Evolutionary conservation across 2,113 vertebrate genomes (phyloP), one percentile per base, ranked within the genome.

Genomic region (Boleophthalmus pectinirostris): DNA sequence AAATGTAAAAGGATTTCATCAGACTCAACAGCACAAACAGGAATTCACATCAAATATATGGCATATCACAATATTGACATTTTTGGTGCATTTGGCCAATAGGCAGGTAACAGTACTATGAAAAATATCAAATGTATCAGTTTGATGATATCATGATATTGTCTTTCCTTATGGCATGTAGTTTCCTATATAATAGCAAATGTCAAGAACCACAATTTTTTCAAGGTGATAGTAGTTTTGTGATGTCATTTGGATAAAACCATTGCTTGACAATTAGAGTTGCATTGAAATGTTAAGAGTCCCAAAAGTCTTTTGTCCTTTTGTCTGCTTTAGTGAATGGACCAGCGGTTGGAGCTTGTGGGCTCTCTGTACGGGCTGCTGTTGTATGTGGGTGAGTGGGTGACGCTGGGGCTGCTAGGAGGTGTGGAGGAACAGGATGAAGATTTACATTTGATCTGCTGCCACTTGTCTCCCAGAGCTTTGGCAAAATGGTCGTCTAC

Each of bases 401-500:
- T 88, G 14, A 90, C 81, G 15, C 86, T 90, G 0, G 92, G 92
- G 65, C 91, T 93, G 87, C 87, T 91, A 69, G 92, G 88, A 3
- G 91, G 90, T 20, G 88, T 91, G 69, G 89, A 93, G 2, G 91
- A 92, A n/a, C 92, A 91, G 66, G 92, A 90, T 56, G 91, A 90
- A 20, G 91, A 92, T 65, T 89, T 92, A 69, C 88, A 89, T 72
- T 93, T 93, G 14, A 94, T 89, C 81, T 94, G 88, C 33, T 89
- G 89, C 94, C 94, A 95, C 77, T 93, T 94, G 70, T 94, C 92
- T 9, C 94, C 94, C 74, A 95, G 77, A 35, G 94, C 94, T 80
- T 94, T 94, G 86, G 94, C 92, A 11, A 95, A 95, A 80, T 95
- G 94, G 78, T 94, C 93, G 9, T 95, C 94, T 1, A 95, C 94